These are phyloP conservation scores for Pygocentrus nattereri DNA, from an alignment of 2,797 vertebrate species.

Conservation along the genomic window DNA sequence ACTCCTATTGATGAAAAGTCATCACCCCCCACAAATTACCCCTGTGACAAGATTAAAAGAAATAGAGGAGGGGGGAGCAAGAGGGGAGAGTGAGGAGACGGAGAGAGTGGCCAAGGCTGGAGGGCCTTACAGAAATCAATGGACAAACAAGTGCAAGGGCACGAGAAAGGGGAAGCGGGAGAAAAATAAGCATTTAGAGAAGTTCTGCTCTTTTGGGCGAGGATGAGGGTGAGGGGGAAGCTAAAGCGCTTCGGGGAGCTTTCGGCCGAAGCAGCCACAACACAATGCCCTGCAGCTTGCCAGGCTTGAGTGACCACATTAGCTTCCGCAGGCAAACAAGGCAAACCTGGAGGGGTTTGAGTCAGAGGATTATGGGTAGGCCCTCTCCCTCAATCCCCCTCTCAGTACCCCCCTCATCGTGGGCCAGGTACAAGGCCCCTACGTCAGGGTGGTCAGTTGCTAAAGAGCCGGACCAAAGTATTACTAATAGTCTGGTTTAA, in stretches of 20 bases:
- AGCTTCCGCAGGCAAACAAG: conserved; percentile 72
- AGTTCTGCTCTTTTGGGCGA: conserved; percentile 70
- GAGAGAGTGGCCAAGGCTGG: conserved; percentile 53
- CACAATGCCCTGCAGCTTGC: conserved; percentile 80
- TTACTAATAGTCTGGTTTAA: conserved; percentile 87
- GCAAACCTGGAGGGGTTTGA: conserved; percentile 73
- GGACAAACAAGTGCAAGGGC: conserved; percentile 75
- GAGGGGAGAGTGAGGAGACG: conserved; percentile 1
- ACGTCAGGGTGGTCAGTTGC: conserved; percentile 68
- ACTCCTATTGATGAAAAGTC: conserved; percentile 79
- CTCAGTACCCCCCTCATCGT: conserved; percentile 28
- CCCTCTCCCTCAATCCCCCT: conserved; percentile 60
- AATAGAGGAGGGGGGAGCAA: conserved; percentile 73
- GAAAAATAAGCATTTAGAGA: conserved; percentile 80
- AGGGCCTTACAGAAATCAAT: conserved; percentile 78
- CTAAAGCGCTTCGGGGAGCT: conserved; percentile 53
- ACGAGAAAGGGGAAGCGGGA: conserved; percentile 68
- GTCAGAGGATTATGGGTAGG: conserved; percentile 75
- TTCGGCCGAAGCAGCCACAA: conserved; percentile 65
- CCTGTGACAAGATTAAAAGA: conserved; percentile 86
- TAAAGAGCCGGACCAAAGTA: conserved; percentile 79
- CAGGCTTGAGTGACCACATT: conserved; percentile 83
- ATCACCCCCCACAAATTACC: conserved; percentile 95
- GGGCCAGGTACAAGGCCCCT: conserved; percentile 54
- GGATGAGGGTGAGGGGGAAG: conserved; percentile 4